These are phyloP conservation scores for Notarius lentiginosus DNA, from an alignment of 2,113 vertebrate species.

Conservation along the genomic window DNA sequence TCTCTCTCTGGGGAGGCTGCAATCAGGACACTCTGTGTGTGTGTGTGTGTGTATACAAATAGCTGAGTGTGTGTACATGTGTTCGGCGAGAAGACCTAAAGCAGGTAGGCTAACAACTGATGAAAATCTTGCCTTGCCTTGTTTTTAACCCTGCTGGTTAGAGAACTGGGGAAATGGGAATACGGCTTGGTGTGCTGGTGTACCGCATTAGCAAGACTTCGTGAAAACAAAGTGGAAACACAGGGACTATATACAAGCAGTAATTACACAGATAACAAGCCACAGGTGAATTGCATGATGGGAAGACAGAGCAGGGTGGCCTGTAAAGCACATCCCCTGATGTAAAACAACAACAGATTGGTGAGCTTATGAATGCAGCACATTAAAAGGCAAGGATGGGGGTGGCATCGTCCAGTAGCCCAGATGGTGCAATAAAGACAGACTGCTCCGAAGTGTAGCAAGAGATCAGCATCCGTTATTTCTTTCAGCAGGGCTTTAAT, in stretches of 20 bases:
- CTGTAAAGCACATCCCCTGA: slow-evolving; percentile 19
- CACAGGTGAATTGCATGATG: slow-evolving; percentile 32
- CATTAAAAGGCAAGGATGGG: slow-evolving; percentile 3
- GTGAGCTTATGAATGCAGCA: slow-evolving; percentile 2
- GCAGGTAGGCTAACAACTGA: slow-evolving; percentile 33
- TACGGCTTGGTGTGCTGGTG: neutral
- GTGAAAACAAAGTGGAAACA: slow-evolving; percentile 25
- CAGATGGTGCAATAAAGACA: slow-evolving; percentile 1
- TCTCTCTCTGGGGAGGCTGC: slow-evolving; percentile 48
- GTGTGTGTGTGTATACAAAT: neutral
- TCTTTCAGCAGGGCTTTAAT: neutral
- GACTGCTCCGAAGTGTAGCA: neutral
- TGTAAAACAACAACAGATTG: slow-evolving; percentile 24
- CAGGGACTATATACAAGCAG: slow-evolving; percentile 18
- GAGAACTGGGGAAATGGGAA: slow-evolving; percentile 14
- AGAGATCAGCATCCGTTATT: neutral
- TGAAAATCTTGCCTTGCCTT: slow-evolving; percentile 5
- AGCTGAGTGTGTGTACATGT: slow-evolving; percentile 16
- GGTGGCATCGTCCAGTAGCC: neutral
- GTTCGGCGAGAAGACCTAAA: slow-evolving; percentile 22
- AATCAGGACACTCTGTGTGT: slow-evolving; percentile 46
- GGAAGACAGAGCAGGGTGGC: neutral
- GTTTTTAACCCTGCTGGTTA: neutral
- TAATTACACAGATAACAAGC: slow-evolving; percentile 28
- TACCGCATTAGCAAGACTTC: slow-evolving; percentile 3